Evolutionary conservation across 2,113 vertebrate genomes (phyloP).

Genomic region (Triplophysa tibetana): DNA sequence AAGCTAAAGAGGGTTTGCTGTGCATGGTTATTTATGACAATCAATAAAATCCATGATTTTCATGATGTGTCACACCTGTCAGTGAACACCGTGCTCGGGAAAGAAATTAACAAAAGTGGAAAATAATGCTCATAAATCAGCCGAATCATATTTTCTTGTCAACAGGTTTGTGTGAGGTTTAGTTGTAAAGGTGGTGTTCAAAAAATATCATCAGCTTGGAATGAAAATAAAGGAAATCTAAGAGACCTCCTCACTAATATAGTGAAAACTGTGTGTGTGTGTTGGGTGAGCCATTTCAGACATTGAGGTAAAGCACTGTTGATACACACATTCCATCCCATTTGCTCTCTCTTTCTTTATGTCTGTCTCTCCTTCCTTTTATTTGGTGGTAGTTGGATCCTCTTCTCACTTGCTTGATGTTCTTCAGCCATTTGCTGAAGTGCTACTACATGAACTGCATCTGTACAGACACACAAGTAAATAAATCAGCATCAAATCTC

Average conservation of each 20-base stretch:
- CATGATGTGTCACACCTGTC: conserved; percentile 24
- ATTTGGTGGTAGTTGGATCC: conserved; percentile 70
- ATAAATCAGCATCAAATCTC: neutral
- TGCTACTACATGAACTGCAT: conserved; percentile 93
- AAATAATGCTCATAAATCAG: too few species aligned
- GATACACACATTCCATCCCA: conserved; percentile 41
- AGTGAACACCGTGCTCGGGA: conserved; percentile 11
- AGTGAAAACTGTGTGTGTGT: conserved; percentile 23
- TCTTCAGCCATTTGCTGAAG: conserved; percentile 58
- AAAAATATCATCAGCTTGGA: too few species aligned
- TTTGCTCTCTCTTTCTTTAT: conserved; percentile 24
- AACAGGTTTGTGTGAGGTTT: too few species aligned
- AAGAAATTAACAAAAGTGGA: neutral
- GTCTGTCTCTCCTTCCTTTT: conserved; percentile 11
- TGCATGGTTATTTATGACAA: conserved; percentile 5
- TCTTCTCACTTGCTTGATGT: conserved; percentile 58
- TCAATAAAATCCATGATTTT: conserved; percentile 9
- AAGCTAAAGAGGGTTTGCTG: neutral
- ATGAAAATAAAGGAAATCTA: too few species aligned
- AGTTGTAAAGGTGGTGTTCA: too few species aligned
- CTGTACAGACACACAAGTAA: conserved; percentile 64
- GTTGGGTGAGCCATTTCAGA: conserved; percentile 39
- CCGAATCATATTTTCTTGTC: too few species aligned
- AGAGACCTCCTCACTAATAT: too few species aligned
- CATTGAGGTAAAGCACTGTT: conserved; percentile 40